phyloP scores from a whole-genome alignment of 2,113 vertebrate genomes.

The Archocentrus centrarchus region DNA sequence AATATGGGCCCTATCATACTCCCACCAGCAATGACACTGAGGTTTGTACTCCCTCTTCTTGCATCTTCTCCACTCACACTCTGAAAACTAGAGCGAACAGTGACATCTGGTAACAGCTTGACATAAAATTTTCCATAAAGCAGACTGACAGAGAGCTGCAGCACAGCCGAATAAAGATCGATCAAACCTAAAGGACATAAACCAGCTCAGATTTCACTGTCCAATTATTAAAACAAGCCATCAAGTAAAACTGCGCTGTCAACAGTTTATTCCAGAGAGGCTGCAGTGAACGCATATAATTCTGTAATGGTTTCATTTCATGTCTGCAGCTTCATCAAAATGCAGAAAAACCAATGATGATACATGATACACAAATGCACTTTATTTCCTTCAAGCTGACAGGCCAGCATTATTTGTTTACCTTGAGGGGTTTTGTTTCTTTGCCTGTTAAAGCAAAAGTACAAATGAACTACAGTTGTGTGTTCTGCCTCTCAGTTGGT shows the following conservation, averaged over 20 bases:
- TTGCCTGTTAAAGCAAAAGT: not conserved
- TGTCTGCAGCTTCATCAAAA: conserved; percentile 5
- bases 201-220: not conserved
- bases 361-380: not conserved
- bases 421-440: conserved; percentile 6
- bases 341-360: not conserved
- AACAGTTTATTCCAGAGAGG: not conserved
- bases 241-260: not conserved
- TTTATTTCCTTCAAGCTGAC: conserved; percentile 25
- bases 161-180: not conserved
- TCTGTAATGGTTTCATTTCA: not conserved
- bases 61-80: conserved; percentile 29
- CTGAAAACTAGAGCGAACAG: conserved; percentile 35
- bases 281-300: not conserved
- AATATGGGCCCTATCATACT: conserved; percentile 24
- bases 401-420: not conserved
- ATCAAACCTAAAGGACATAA: not conserved
- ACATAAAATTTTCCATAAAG: not conserved
- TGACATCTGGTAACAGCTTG: conserved; percentile 20
- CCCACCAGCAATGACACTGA: conserved; percentile 25
- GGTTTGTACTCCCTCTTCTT: not conserved
- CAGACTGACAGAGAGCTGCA: not conserved
- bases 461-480: conserved; percentile 12
- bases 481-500: conserved; percentile 8
- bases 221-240: conserved; percentile 9